Percentiles rank a stretch among this genome's conserved stretches.
Conservation (phyloP, 1,140 invertebrate genomes). For the Drosophila littoralis region DNA sequence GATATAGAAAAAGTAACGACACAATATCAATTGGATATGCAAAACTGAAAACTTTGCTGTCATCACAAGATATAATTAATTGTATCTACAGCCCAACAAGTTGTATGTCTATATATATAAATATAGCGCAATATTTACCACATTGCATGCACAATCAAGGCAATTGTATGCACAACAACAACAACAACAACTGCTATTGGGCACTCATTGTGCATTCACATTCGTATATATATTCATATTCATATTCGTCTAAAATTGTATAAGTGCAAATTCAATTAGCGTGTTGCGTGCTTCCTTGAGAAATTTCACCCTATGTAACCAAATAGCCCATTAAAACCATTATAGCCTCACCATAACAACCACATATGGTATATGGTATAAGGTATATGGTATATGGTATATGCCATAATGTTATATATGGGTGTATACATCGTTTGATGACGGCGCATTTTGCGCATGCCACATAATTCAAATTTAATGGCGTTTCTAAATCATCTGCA, state of each 20-base stretch:
- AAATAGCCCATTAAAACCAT: conserved; percentile 51
- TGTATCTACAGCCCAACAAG: not conserved
- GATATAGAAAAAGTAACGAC: not conserved
- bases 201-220: conserved; percentile 15
- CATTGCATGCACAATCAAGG: conserved; percentile 35
- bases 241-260: conserved; percentile 36
- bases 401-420: conserved; percentile 17
- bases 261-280: conserved; percentile 45
- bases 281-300: conserved; percentile 74
- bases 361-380: conserved; percentile 28
- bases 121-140: conserved; percentile 3
- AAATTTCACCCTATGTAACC: conserved; percentile 66
- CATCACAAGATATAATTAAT: conserved; percentile 7
- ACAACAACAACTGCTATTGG: conserved; percentile 5
- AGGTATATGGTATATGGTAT: conserved; percentile 31
- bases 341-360: conserved; percentile 44
- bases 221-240: conserved; percentile 33
- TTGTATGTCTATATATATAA: not conserved
- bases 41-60: conserved; percentile 11
- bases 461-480: conserved; percentile 70
- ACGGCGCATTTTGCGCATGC: conserved; percentile 21
- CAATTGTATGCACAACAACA: conserved; percentile 28
- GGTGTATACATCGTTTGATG: conserved; percentile 7
- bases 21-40: conserved; percentile 6
- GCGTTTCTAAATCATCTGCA: conserved; percentile 36